Conservation (phyloP, 1,140 invertebrate genomes). For the Hermatobates lingyangjiaoensis region DNA sequence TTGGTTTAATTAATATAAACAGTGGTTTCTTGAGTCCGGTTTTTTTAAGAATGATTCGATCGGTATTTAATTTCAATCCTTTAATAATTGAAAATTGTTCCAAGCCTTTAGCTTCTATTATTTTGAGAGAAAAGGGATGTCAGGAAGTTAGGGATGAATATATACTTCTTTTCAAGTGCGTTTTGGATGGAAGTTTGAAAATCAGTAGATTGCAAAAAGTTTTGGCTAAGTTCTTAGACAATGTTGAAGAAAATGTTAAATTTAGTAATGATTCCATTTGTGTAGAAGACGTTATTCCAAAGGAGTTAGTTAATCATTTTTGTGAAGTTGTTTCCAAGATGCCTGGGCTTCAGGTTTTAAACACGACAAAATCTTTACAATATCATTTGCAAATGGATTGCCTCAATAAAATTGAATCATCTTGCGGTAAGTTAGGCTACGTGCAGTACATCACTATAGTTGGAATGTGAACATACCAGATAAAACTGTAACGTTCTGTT, state of each 20-base stretch:
- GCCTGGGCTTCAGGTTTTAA: conserved; percentile 4
- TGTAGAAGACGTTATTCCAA: conserved; percentile 8
- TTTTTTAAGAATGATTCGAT: conserved; percentile 7
- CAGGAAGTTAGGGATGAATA: not conserved
- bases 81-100: conserved; percentile 7
- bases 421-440: too few species aligned
- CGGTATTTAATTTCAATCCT: conserved; percentile 7
- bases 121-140: not conserved
- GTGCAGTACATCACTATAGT: too few species aligned
- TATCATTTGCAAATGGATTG: conserved; percentile 8
- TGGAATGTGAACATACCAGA: too few species aligned
- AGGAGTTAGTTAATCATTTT: conserved; percentile 6
- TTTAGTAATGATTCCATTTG: not conserved
- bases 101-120: conserved; percentile 5
- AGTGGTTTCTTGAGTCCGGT: not conserved
- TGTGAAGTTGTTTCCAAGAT: not conserved
- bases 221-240: not conserved
- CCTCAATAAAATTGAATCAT: not conserved
- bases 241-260: conserved; percentile 4
- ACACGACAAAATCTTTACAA: conserved; percentile 5
- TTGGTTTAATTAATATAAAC: conserved; percentile 9
- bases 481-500: not conserved
- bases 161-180: not conserved
- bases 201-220: conserved; percentile 8
- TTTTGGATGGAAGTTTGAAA: conserved; percentile 4